Evolutionary conservation across 2,113 vertebrate genomes (phyloP).

Genomic region (Brachypteracias leptosomus): DNA sequence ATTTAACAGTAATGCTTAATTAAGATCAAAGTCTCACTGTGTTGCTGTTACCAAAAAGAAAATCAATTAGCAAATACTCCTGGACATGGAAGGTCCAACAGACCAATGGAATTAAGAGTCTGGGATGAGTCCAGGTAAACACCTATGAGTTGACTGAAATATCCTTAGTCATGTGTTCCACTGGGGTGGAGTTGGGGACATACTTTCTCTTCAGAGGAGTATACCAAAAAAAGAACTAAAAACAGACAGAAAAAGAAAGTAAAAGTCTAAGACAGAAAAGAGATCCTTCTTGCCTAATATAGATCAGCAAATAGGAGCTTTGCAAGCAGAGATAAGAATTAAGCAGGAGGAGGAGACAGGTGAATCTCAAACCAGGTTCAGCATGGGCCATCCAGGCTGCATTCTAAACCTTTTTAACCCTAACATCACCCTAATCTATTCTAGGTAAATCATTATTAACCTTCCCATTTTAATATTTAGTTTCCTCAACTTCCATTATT

Average conservation of each 20-base stretch:
- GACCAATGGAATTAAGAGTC: neutral
- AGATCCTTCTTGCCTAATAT: neutral
- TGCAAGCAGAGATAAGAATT: neutral
- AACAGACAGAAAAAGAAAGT: neutral
- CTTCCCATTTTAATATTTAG: neutral
- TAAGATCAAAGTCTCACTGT: neutral
- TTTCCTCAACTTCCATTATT: neutral
- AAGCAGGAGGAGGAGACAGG: neutral
- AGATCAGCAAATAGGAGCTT: neutral
- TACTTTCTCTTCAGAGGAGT: neutral
- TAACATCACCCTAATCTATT: neutral
- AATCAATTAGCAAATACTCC: neutral
- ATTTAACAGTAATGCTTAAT: neutral
- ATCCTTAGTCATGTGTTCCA: neutral
- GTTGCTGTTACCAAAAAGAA: neutral
- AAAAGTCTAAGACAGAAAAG: neutral
- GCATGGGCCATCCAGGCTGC: neutral
- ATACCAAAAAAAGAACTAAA: neutral
- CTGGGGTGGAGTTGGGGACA: neutral
- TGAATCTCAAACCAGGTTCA: conserved; percentile 3
- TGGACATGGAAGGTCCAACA: neutral
- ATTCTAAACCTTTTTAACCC: neutral
- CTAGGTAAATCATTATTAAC: neutral
- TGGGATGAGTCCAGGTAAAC: neutral
- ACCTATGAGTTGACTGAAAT: neutral